Percentiles rank a stretch among this genome's conserved stretches.
These are phyloP conservation scores for Cryptus viduatorius DNA, from an alignment of 2,888 invertebrate species.

Conservation along the genomic window DNA sequence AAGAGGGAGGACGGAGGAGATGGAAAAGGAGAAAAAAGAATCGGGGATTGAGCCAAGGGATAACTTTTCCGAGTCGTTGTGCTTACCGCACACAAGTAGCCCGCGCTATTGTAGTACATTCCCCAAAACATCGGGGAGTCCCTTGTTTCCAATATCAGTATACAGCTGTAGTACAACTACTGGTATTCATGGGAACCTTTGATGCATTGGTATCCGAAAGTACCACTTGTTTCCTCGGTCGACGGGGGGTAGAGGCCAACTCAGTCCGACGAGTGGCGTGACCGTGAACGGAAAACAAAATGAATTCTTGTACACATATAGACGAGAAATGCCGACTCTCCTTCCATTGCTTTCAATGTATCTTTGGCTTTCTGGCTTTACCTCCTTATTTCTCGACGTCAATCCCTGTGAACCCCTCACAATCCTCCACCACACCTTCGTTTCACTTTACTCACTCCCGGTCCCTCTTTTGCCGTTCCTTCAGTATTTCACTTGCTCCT, in stretches of 20 bases:
- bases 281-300: constrained; percentile 74
- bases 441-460: constrained; percentile 34
- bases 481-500: constrained; percentile 12
- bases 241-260: neutral
- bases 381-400: constrained; percentile 42
- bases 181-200: constrained; percentile 54
- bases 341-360: constrained; percentile 52
- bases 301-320: constrained; percentile 73
- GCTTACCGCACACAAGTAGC: no score
- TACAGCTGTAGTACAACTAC: neutral
- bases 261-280: constrained; percentile 36
- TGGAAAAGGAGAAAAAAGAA: no score
- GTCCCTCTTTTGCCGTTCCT: constrained; percentile 21
- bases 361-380: constrained; percentile 62
- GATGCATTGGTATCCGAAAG: constrained; percentile 66
- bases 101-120: no score
- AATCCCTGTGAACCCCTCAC: constrained; percentile 29
- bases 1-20: no score
- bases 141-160: constrained; percentile 73
- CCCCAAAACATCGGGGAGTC: no score
- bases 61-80: no score
- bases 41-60: no score
- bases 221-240: constrained; percentile 72
- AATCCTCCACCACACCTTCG: constrained; percentile 45
- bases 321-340: constrained; percentile 19